Evolutionary conservation across 2,113 vertebrate species (phyloP), one percentile per base, ranked within the genome.

Genomic region (Amia ocellicauda): DNA sequence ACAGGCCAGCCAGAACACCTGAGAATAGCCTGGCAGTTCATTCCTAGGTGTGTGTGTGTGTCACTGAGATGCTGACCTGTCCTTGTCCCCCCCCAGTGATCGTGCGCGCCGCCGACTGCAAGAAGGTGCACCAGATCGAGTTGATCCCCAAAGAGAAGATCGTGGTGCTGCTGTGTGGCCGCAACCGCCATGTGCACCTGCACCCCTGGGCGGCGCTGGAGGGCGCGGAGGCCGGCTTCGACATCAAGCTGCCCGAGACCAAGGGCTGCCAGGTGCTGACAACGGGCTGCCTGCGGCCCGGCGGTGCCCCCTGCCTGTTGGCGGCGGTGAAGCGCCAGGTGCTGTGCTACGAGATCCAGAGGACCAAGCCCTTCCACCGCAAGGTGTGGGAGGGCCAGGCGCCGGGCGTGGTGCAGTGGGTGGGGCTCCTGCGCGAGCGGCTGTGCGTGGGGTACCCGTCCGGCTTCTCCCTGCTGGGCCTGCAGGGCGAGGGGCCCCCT

Each of bases 91-190:
- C n/a, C 10, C 3, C 80, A 99, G 97, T 99, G 73, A 98, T 98
- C 3, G 91, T 99, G 22, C 89, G 97, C 1, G 97, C 93, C 2
- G 88, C 91, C 1, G 97, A 98, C 89, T 94, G 92, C 72, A 98
- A 98, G 87, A 98, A 93, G 61, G 92, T 98, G n/a, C 78, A 91
- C 72, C 97, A 98, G 88, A 93, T 99, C 0, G 95, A 96, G 65
- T 82, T 93, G 16, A 91, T 92, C 22, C 93, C 92, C 60, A 91
- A 83, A 72, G 96, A 97, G 75, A 94, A 92, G 66, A 85, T 98
- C 0, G 69, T 96, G 0, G 80, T 88, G 66, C 85, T 99, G 43
- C 86, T 96, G 16, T 97, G 95, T 0, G 97, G 97, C 29, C 90
- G 95, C 11, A 98, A 89, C 78, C 93, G 91, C 40, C 93, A 98